Percentiles rank a stretch among this genome's conserved stretches.
Evolutionary conservation across 2,113 vertebrate genomes (phyloP).

Genomic region (Phainopepla nitens): DNA sequence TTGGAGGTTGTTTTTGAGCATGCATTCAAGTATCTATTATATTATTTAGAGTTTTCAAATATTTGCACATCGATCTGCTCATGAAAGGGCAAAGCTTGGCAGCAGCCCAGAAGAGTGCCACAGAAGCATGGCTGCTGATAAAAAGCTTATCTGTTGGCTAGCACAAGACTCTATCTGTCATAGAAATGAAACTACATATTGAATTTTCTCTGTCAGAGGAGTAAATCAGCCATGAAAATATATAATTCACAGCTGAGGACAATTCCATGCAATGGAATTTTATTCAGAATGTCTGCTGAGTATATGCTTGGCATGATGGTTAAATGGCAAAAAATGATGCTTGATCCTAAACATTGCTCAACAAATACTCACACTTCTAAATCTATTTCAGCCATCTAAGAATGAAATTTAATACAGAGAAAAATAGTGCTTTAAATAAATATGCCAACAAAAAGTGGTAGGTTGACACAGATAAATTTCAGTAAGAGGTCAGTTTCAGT

Average conservation of each 20-base stretch:
- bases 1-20: not conserved
- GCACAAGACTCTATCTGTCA: conserved; percentile 34
- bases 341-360: not conserved
- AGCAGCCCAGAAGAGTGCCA: conserved; percentile 2
- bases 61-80: conserved; percentile 17
- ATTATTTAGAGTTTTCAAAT: conserved; percentile 18
- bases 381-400: not conserved
- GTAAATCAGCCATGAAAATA: conserved; percentile 22
- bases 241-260: not conserved
- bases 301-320: not conserved
- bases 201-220: conserved; percentile 12
- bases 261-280: not conserved
- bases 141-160: conserved; percentile 50
- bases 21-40: not conserved
- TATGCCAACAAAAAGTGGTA: not conserved
- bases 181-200: not conserved
- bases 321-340: not conserved
- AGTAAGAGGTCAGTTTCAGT: not conserved
- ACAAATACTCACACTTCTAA: not conserved
- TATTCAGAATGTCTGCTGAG: not conserved
- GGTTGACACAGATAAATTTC: not conserved
- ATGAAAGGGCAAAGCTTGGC: conserved; percentile 22
- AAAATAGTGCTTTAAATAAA: not conserved
- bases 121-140: conserved; percentile 27
- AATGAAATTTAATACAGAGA: not conserved